A percentile compares a stretch with the other conserved stretches of the same genome.
Conservation (phyloP, 2,888 invertebrate genomes). For the Arctia plantaginis region DNA sequence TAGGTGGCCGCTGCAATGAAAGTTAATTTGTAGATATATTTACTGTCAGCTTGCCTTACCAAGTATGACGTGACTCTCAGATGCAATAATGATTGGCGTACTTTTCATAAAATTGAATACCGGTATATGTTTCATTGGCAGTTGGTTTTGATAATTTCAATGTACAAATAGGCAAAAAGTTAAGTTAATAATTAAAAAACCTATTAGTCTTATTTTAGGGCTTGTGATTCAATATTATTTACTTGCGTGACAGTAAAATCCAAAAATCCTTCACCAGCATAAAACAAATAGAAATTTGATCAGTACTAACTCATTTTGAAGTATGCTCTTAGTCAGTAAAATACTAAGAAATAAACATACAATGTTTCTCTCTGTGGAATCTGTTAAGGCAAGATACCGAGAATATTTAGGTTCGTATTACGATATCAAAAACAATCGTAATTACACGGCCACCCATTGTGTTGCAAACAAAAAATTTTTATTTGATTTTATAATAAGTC, state of each 20-base stretch:
- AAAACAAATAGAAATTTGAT: slow-evolving; percentile 5
- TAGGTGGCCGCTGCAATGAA: neutral
- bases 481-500: slow-evolving; percentile 8
- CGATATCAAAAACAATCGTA: slow-evolving; percentile 45
- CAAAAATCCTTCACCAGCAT: neutral
- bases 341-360: slow-evolving; percentile 19
- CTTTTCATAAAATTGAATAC: too few species aligned
- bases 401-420: slow-evolving; percentile 45
- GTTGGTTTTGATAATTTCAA: too few species aligned
- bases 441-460: slow-evolving; percentile 52
- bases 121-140: too few species aligned
- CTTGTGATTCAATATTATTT: neutral
- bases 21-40: neutral
- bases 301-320: neutral
- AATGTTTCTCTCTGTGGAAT: slow-evolving; percentile 15
- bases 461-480: slow-evolving; percentile 24
- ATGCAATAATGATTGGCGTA: too few species aligned
- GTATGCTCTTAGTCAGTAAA: slow-evolving; percentile 7
- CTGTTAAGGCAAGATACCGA: slow-evolving; percentile 36
- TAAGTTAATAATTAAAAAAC: neutral
- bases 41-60: neutral
- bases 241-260: neutral
- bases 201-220: neutral
- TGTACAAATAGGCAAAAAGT: too few species aligned
- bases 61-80: too few species aligned